Conservation (phyloP, 2,113 vertebrate genomes). For the Coptodon rendalli region DNA sequence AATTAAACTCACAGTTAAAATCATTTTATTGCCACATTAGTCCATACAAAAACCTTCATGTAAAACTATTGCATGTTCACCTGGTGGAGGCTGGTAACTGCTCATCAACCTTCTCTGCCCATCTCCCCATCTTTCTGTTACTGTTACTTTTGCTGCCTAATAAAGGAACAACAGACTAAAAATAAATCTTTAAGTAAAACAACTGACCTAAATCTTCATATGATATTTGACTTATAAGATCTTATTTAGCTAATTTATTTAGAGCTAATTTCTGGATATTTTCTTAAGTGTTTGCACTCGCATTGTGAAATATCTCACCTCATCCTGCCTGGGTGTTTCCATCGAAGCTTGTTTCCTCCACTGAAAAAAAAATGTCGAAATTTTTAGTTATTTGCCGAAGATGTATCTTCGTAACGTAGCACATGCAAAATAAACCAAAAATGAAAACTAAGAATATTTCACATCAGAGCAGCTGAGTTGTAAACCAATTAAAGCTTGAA, state of each 20-base stretch:
- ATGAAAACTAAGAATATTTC: neutral
- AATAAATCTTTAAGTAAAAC: neutral
- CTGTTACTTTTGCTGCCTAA: neutral
- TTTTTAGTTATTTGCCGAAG: neutral
- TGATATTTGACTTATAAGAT: neutral
- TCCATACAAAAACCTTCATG: neutral
- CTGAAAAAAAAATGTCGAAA: neutral
- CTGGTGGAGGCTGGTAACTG: rapidly evolving
- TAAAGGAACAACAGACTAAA: neutral
- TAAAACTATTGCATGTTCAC: neutral
- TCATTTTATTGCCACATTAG: neutral
- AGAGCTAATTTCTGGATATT: neutral
- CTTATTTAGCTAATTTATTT: neutral
- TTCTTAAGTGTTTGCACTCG: neutral
- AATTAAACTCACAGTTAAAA: neutral
- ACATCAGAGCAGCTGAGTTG: neutral
- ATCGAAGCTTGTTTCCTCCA: neutral
- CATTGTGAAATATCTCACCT: neutral
- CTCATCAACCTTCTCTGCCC: neutral
- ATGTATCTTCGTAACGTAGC: neutral
- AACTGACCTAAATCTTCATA: rapidly evolving
- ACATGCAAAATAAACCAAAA: neutral
- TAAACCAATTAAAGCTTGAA: constrained; percentile 13
- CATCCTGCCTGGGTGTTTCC: neutral
- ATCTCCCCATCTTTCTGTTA: neutral